Percentiles rank a stretch among this genome's conserved stretches.
These are phyloP conservation scores for Eustalomyia histrio DNA, from an alignment of 2,888 invertebrate species.

Conservation along the genomic window DNA sequence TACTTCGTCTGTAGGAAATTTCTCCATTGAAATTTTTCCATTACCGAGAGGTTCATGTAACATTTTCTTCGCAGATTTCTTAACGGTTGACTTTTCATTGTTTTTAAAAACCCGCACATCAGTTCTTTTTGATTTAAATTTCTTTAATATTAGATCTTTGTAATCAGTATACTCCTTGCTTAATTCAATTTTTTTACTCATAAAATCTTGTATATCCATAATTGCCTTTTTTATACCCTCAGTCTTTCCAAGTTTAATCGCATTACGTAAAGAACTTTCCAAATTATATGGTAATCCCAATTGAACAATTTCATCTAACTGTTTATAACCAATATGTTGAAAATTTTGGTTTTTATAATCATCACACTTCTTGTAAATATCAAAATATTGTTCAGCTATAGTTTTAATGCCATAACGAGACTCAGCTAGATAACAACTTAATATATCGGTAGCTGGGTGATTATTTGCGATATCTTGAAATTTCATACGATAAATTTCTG, in stretches of 20 bases:
- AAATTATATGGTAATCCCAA: conserved; percentile 10
- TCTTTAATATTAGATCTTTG: conserved; percentile 3
- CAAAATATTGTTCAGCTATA: conserved; percentile 13
- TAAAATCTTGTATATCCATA: neutral
- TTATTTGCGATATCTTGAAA: neutral
- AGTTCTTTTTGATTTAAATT: neutral
- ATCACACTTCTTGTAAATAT: conserved; percentile 35
- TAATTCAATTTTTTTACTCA: conserved; percentile 2
- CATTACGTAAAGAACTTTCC: neutral
- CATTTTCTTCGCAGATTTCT: too few species aligned
- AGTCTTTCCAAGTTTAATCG: neutral
- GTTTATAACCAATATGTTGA: conserved; percentile 2
- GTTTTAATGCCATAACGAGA: conserved; percentile 17
- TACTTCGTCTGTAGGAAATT: too few species aligned
- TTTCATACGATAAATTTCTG: conserved; percentile 9
- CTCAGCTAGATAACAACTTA: conserved; percentile 12
- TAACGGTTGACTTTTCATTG: too few species aligned
- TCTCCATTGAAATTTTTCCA: too few species aligned
- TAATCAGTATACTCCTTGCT: conserved; percentile 8
- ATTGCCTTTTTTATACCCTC: neutral
- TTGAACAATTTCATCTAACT: conserved; percentile 23
- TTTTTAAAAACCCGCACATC: neutral
- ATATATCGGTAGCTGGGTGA: neutral
- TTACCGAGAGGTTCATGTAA: too few species aligned
- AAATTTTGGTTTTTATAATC: neutral